phyloP scores from a whole-genome alignment of 2,797 vertebrate species.

The Bryconaethiops microstoma region DNA sequence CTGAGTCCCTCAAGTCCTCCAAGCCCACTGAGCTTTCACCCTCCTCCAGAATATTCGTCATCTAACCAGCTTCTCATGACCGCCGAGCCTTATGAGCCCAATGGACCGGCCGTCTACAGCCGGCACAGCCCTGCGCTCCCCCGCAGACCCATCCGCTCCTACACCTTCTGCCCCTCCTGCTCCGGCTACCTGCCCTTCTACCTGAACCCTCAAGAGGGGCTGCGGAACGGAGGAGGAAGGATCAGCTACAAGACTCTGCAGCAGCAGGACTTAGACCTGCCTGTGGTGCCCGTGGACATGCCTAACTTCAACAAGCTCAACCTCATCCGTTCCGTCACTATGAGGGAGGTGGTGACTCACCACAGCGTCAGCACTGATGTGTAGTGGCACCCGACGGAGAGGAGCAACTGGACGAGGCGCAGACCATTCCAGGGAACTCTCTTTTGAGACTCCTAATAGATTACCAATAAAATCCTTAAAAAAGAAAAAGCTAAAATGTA shows the following conservation, averaged over 20 bases:
- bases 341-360: slow-evolving; percentile 88
- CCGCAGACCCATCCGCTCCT: slow-evolving; percentile 73
- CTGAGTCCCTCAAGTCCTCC: slow-evolving; percentile 68
- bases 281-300: slow-evolving; percentile 67
- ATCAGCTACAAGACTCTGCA: slow-evolving; percentile 85
- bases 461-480: not conserved
- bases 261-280: slow-evolving; percentile 84
- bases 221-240: slow-evolving; percentile 85
- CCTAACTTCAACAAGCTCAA: slow-evolving; percentile 83
- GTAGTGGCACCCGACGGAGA: slow-evolving; percentile 53
- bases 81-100: slow-evolving; percentile 82
- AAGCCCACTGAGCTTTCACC: slow-evolving; percentile 64
- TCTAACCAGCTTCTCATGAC: slow-evolving; percentile 73
- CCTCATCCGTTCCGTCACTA: slow-evolving; percentile 86
- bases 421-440: not conserved
- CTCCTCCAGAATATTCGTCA: slow-evolving; percentile 56
- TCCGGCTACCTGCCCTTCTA: slow-evolving; percentile 85
- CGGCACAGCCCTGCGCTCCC: slow-evolving; percentile 76
- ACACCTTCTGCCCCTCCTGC: slow-evolving; percentile 85
- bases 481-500: not conserved
- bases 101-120: slow-evolving; percentile 81
- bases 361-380: slow-evolving; percentile 93
- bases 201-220: slow-evolving; percentile 83
- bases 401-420: not conserved
- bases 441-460: not conserved